Evolutionary conservation across 2,113 vertebrate genomes (phyloP).

Genomic region (Puntigrus tetrazona): DNA sequence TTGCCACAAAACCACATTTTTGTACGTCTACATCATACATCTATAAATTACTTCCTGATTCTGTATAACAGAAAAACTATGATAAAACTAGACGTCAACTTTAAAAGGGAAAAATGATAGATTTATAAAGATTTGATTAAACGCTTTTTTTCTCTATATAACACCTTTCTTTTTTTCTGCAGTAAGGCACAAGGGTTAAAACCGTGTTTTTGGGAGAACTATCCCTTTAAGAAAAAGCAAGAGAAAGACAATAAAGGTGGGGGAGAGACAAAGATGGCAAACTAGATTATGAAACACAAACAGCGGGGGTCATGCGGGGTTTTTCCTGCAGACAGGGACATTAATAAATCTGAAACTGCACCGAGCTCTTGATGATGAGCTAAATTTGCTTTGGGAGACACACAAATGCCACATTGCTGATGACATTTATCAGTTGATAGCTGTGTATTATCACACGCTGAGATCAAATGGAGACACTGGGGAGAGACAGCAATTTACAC

Average conservation of each 20-base stretch:
- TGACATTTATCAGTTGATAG: slow-evolving; percentile 52
- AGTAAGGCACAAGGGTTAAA: not conserved
- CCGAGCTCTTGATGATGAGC: not conserved
- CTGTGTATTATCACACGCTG: slow-evolving; percentile 32
- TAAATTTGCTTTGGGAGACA: not conserved
- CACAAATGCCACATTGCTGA: slow-evolving; percentile 26
- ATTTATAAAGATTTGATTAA: too few species aligned
- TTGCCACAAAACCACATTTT: not conserved
- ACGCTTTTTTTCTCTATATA: not conserved
- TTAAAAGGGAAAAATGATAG: not conserved
- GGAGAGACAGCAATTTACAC: slow-evolving; percentile 20
- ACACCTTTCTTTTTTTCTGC: not conserved
- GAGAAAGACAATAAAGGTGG: not conserved
- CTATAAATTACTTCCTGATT: not conserved
- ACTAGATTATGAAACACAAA: not conserved
- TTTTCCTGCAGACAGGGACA: not conserved
- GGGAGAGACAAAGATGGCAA: not conserved
- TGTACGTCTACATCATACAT: too few species aligned
- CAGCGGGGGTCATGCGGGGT: not conserved
- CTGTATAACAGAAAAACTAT: not conserved
- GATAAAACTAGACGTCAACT: not conserved
- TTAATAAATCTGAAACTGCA: not conserved
- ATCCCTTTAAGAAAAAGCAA: not conserved
- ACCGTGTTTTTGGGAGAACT: not conserved
- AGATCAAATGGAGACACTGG: slow-evolving; percentile 28